Conservation (phyloP, 1,140 invertebrate genomes). For the Pseudomyrmex concolor region DNA sequence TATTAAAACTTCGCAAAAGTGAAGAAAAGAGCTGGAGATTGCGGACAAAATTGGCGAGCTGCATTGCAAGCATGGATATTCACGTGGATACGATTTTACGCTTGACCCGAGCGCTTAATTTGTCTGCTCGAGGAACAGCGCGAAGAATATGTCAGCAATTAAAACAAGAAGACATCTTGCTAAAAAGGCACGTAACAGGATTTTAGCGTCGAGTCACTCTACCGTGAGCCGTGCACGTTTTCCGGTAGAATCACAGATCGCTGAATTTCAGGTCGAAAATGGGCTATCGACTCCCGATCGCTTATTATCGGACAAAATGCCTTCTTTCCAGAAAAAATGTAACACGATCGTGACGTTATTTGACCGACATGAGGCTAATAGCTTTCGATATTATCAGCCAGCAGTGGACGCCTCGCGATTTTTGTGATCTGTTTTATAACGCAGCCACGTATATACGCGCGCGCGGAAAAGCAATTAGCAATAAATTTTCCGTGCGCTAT, state of each 20-base stretch:
- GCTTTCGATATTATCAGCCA: conserved; percentile 58
- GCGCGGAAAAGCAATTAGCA: conserved; percentile 68
- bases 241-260: conserved; percentile 59
- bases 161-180: conserved; percentile 63
- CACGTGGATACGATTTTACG: conserved; percentile 59
- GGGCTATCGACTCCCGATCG: conserved; percentile 63
- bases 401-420: not conserved
- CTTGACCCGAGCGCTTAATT: conserved; percentile 60
- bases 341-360: conserved; percentile 25
- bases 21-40: not conserved
- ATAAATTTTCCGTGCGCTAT: conserved; percentile 65
- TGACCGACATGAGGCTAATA: conserved; percentile 53
- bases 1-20: not conserved
- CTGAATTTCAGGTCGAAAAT: conserved; percentile 39
- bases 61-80: conserved; percentile 32
- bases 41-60: conserved; percentile 15
- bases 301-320: conserved; percentile 57
- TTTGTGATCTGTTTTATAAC: conserved; percentile 33
- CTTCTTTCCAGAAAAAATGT: conserved; percentile 8
- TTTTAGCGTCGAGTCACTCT: conserved; percentile 53
- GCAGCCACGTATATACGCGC: not conserved
- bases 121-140: conserved; percentile 53
- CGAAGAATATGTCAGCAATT: conserved; percentile 66
- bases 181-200: conserved; percentile 48
- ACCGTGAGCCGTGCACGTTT: conserved; percentile 60